phyloP scores from a whole-genome alignment of 2,797 vertebrate species.

The Melopsittacus undulatus region DNA sequence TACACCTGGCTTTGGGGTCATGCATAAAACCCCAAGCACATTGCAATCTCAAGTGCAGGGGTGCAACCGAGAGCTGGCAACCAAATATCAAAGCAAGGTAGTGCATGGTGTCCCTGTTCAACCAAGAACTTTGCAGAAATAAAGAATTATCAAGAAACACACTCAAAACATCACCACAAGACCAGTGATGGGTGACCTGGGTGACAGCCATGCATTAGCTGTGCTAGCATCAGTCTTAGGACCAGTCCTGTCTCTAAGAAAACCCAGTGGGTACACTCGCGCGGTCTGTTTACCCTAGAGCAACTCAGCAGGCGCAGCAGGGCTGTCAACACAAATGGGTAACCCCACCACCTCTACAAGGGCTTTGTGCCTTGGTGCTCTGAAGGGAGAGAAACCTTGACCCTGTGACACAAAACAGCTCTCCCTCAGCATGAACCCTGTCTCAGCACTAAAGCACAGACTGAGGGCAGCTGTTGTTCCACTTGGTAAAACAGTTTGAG shows the following conservation, averaged over 20 bases:
- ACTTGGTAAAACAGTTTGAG: background rate
- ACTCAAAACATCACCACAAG: background rate
- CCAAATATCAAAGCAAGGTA: background rate
- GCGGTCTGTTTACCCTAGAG: background rate
- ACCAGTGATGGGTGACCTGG: background rate
- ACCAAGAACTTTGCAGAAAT: background rate
- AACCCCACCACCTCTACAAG: rapidly evolving
- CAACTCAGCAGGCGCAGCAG: background rate
- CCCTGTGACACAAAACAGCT: background rate
- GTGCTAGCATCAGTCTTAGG: background rate
- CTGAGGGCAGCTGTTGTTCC: background rate
- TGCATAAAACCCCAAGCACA: rapidly evolving
- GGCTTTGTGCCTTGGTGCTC: background rate
- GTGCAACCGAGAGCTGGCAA: background rate
- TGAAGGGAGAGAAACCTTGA: background rate
- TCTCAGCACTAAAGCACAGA: background rate
- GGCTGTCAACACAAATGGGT: background rate
- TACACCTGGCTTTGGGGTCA: rapidly evolving
- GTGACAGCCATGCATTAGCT: background rate
- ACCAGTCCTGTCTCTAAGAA: background rate
- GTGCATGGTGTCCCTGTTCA: background rate
- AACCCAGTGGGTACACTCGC: rapidly evolving
- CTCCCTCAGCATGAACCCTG: background rate
- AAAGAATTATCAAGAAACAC: background rate
- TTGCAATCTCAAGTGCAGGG: background rate